Evolutionary conservation across 2,888 invertebrate species (phyloP), one percentile per base, ranked within the genome.

Genomic region (Candidula unifasciata): DNA sequence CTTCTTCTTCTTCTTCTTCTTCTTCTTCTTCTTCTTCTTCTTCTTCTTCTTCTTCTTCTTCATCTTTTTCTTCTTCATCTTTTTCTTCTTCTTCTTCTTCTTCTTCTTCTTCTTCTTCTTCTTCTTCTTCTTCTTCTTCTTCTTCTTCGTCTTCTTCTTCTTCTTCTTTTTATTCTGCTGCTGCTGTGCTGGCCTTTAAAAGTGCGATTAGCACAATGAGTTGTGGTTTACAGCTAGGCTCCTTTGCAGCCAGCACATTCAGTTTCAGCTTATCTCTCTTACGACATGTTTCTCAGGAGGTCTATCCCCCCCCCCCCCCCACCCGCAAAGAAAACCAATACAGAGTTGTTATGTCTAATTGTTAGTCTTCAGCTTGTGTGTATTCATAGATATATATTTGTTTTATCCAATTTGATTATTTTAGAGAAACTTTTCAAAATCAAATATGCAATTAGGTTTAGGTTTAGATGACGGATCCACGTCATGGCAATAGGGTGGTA

Each of bases 61-160:
- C n/a, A n/a, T n/a, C n/a, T n/a, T n/a, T n/a, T n/a, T n/a, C n/a
- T n/a, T n/a, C n/a, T n/a, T n/a, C n/a, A n/a, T n/a, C n/a, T n/a
- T n/a, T n/a, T n/a, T n/a, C 66, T n/a, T 13, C 66, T 18, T 44
- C 69, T 69, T 44, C 69, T 69, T 35, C 80, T 80, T 33, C 69
- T 69, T 60, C 80, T 80, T 44, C 69, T 69, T 60, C 80, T 80
- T 33, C 69, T 69, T 35, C 80, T 69, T n/a, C 69, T 44, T 33
- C 52, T 69, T n/a, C 69, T 44, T 21, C 80, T 80, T 21, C 69
- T 68, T 33, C n/a, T n/a, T n/a, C n/a, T n/a, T n/a, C n/a, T n/a
- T n/a, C n/a, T n/a, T n/a, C n/a, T n/a, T n/a, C n/a, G n/a, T n/a
- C n/a, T n/a, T n/a, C n/a, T n/a, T n/a, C n/a, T n/a, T n/a, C n/a